Evolutionary conservation across 2,797 vertebrate genomes (phyloP).

Genomic region (Cheirogaleus major): DNA sequence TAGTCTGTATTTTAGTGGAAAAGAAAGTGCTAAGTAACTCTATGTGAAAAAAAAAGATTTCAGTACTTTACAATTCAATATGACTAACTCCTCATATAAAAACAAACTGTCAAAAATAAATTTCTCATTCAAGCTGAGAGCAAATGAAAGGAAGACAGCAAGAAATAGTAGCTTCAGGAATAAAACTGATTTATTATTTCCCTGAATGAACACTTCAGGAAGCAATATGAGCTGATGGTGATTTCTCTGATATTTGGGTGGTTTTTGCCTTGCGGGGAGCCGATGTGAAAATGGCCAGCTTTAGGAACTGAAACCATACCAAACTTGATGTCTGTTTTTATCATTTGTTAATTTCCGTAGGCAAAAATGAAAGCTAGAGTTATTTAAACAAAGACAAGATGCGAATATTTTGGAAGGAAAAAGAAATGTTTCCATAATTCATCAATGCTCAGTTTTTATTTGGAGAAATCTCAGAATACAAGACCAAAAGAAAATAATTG

Average conservation of each 20-base stretch:
- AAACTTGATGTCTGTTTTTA: not conserved
- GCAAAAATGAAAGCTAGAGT: conserved; percentile 63
- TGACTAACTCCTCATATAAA: conserved; percentile 62
- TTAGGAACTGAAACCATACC: not conserved
- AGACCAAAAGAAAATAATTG: not conserved
- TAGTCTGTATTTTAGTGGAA: not conserved
- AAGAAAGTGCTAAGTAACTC: conserved; percentile 48
- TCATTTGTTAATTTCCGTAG: conserved; percentile 69
- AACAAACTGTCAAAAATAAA: conserved; percentile 81
- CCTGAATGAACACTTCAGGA: conserved; percentile 64
- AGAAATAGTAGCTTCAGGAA: conserved; percentile 66
- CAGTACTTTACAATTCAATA: conserved; percentile 60
- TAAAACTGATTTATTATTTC: conserved; percentile 63
- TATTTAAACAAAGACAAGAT: conserved; percentile 76
- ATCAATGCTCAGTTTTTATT: conserved; percentile 41
- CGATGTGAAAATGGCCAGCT: conserved; percentile 41
- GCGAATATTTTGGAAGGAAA: conserved; percentile 62
- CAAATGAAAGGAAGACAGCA: conserved; percentile 69
- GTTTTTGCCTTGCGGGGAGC: conserved; percentile 62
- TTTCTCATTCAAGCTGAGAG: conserved; percentile 79
- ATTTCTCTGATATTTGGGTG: conserved; percentile 47
- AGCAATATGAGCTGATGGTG: conserved; percentile 59
- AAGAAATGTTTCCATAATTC: conserved; percentile 54
- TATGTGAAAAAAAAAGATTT: conserved; percentile 60
- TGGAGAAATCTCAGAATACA: conserved; percentile 19